Evolutionary conservation across 2,888 invertebrate species (phyloP), one percentile per base, ranked within the genome.

Genomic region (Amphipoea lucens): DNA sequence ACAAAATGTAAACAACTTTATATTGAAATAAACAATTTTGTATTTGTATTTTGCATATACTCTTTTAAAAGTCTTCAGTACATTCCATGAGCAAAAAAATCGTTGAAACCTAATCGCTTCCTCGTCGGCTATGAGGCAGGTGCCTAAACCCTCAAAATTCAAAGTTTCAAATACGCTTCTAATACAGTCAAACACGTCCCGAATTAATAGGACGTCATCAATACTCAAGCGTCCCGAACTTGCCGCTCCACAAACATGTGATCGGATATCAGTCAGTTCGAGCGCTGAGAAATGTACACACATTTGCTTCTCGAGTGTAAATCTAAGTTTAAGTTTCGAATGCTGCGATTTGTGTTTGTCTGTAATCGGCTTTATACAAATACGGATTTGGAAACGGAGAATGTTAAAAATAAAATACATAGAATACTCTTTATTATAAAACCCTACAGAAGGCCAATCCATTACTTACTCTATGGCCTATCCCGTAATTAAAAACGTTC

Each of bases 201-300:
- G 54, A 60, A 86, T 77, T 67, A 54, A 84, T 82, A 65, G 74
- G n/a, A 36, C 23, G 77, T 74, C 86, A 86, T 86, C 86, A 74
- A 86, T 84, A 84, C 36, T 40, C 23, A 60, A 72, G 66, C 65
- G 40, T 9, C 23, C 40, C 74, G 11, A 84, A 84, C 76, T 84
- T 86, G 63, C 40, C 42, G 42, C 57, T 81, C 23, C 65, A 67
- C 77, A 60, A 82, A 76, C 70, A 77, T 48, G 74, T 71, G 86
- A 84, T 84, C 76, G 60, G 20, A 14, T 74, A 86, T 71, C 63
- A 51, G 81, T 75, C 60, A 73, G 74, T 45, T 74, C 14, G 73
- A 76, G 42, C 62, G 72, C 51, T 86, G 83, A 86, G 74, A 76
- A 86, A 84, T 86, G 82, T 71, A 76, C 48, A 76, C 70, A 76